Base-by-base conservation (phyloP, 2,888 invertebrate species). In the Nasonovia ribisnigri region DNA sequence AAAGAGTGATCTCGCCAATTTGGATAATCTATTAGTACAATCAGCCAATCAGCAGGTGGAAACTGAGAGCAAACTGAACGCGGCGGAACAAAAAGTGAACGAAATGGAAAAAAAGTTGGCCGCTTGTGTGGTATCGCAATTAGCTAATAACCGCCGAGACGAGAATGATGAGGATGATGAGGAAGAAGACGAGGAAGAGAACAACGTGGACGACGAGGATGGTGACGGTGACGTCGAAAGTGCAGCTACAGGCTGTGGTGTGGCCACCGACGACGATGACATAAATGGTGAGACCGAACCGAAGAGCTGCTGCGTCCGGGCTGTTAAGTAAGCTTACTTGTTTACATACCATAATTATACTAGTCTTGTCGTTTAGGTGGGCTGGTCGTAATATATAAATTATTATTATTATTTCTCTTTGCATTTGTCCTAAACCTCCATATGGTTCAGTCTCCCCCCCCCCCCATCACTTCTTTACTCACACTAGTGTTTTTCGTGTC, bases 291-390 rank as follows among this genome's bases (percentile, higher is more conserved):
- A 36, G 26, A 26, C 13, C 10, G 87, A 88, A 46, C 88, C 2
- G 29, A 88, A 77, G 11, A 51, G 29, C 3, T 92, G 92, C n/a
- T 92, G 92, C 26, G 24, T 3, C 42, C 67, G 29, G 6, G 92
- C 92, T 5, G 92, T 92, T 11, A 88, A 92, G 92, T 92, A n/a
- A 48, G 92, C 77, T 20, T 10, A 10, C 6, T 77, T 77, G 3
- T 24, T 77, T 36, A 20, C 36, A 24, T 36, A 77, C 36, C 3
- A 36, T 36, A 6, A 54, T 54, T 26, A 20, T 77, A 36, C 20
- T 36, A 36, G 8, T 77, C 20, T 2, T 10, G 77, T 36, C 0
- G 36, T 77, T 36, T 20, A 5, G 36, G 20, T 36, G 36, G 77
- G 16, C 6, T 36, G 36, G 36, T 20, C 36, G 16, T 16, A 36